Base-by-base conservation (phyloP, 92 coral and sea anemone species). In the Epizoanthus ramosus region DNA sequence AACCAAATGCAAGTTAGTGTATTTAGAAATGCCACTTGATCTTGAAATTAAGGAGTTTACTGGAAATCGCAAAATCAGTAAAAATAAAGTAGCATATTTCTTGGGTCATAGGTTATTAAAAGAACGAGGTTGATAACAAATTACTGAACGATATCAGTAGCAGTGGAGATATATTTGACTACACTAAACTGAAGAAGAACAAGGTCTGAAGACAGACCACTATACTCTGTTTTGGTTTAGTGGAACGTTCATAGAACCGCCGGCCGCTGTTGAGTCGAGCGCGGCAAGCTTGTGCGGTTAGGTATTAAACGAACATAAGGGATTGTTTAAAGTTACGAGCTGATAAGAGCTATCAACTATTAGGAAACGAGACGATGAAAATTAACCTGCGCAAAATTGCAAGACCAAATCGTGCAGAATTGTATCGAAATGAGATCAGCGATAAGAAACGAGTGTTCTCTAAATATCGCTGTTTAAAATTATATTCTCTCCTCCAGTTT, bases 261-360 rank as follows among this genome's bases (percentile, higher is more conserved):
- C 82, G 59, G 60, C 39, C 47, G 56, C 70, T 35, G 43, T 19
- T 77, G 15, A 21, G 39, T 77, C 47, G 23, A 39, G 50, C 21
- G 80, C 67, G 70, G 82, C 57, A 9, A 77, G 47, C 15, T 22
- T 61, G 50, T 77, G 82, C 21, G 82, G 66, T 61, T 63, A 21
- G 35, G 54, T 22, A 41, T 71, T 21, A 77, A 65, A 37, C 82
- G 28, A 57, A 37, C 81, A 76, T 76, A 76, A 54, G 69, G 71
- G 28, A 43, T 60, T 61, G 82, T 77, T 77, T 77, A 61, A 77
- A 24, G 41, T 60, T 77, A 60, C 35, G 21, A 77, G 63, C 82
- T 35, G 82, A 77, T 77, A 77, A 77, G 71, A 39, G n/a, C 82
- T 22, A 61, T 77, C 71, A 61, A 61, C 70, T 75, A 43, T 23